These are phyloP conservation scores for Vireo altiloquus DNA, from an alignment of 2,113 vertebrate species.

Conservation along the genomic window DNA sequence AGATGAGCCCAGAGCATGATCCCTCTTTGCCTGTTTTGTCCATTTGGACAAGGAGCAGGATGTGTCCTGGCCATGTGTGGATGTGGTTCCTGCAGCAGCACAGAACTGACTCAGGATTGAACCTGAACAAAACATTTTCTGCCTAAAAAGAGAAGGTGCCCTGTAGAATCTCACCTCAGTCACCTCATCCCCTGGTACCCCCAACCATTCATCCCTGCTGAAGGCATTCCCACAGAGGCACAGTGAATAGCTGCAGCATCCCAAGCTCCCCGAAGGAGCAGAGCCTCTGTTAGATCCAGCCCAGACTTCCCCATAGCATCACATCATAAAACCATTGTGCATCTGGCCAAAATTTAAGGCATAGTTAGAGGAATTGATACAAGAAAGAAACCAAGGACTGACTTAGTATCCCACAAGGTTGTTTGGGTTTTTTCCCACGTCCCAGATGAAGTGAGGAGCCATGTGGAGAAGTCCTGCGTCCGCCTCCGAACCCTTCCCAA, in stretches of 20 bases:
- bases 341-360: constrained; percentile 69
- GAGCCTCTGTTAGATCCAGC: constrained; percentile 20
- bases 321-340: constrained; percentile 67
- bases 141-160: not conserved
- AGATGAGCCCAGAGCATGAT: not conserved
- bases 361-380: constrained; percentile 68
- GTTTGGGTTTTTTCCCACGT: constrained; percentile 7
- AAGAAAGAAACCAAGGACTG: constrained; percentile 70
- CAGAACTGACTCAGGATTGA: not conserved
- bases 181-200: not conserved
- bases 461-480: constrained; percentile 18
- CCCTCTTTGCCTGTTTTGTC: not conserved
- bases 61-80: not conserved
- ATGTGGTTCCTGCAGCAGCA: not conserved
- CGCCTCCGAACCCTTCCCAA: constrained; percentile 22
- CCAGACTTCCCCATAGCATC: constrained; percentile 63
- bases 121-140: not conserved
- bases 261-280: constrained; percentile 15
- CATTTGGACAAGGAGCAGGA: not conserved
- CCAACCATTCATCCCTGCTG: not conserved
- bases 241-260: not conserved
- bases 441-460: constrained; percentile 56
- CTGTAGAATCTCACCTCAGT: no score
- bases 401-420: constrained; percentile 67
- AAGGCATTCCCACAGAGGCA: not conserved